phyloP scores from a whole-genome alignment of 2,888 invertebrate species.

The Eristalinus sepulchralis region DNA sequence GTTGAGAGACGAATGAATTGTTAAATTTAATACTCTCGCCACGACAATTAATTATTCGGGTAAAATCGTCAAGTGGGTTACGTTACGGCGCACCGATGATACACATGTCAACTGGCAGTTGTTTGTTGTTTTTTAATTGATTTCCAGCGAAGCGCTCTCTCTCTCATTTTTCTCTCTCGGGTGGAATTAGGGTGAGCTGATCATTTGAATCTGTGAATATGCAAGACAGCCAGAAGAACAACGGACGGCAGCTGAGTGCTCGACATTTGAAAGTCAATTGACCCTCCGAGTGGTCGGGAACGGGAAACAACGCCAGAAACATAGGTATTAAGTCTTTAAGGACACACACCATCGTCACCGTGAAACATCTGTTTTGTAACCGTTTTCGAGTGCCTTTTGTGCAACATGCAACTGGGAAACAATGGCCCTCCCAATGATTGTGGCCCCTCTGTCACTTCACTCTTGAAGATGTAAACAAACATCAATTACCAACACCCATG shows the following conservation, averaged over 20 bases:
- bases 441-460: not conserved
- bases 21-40: slow-evolving; percentile 53
- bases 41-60: slow-evolving; percentile 49
- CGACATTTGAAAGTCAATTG: not conserved
- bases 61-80: slow-evolving; percentile 30
- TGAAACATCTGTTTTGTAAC: slow-evolving; percentile 55
- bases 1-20: not conserved
- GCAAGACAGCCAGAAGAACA: no score
- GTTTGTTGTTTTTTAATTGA: no score
- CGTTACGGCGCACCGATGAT: not conserved
- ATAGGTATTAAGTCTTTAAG: slow-evolving; percentile 40
- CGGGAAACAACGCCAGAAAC: slow-evolving; percentile 8
- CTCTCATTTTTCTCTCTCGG: no score
- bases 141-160: no score
- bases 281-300: not conserved
- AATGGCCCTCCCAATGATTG: slow-evolving; percentile 51
- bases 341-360: no score
- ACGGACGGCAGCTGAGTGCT: slow-evolving; percentile 21
- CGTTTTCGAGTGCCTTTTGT: slow-evolving; percentile 30
- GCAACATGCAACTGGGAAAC: slow-evolving; percentile 32
- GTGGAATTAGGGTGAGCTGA: no score
- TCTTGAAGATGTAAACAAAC: slow-evolving; percentile 57
- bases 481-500: slow-evolving; percentile 49
- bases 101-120: no score
- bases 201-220: no score